These are phyloP conservation scores for Uromys caudimaculatus DNA, from an alignment of 2,797 vertebrate species.

Conservation along the genomic window DNA sequence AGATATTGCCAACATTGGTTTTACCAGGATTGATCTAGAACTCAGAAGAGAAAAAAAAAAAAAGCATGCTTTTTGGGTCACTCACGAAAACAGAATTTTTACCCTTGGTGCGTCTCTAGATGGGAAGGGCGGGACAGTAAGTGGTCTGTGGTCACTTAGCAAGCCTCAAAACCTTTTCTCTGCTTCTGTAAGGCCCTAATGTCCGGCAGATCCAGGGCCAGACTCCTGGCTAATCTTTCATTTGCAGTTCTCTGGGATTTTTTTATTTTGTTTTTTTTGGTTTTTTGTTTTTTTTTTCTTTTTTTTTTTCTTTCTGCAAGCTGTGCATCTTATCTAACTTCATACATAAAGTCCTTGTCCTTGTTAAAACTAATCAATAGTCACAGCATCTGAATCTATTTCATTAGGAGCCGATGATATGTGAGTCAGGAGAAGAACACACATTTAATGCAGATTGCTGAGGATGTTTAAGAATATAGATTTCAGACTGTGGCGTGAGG, in stretches of 20 bases:
- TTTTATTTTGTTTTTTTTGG: not conserved
- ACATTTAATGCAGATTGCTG: slow-evolving; percentile 25
- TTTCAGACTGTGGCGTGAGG: not conserved
- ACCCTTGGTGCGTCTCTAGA: not conserved
- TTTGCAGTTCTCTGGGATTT: not conserved
- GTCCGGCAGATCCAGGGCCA: not conserved
- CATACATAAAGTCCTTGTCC: not conserved
- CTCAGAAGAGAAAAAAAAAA: not conserved
- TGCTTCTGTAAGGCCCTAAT: not conserved
- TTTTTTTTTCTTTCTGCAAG: not conserved
- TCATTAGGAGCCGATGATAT: slow-evolving; percentile 21
- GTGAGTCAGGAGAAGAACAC: slow-evolving; percentile 4
- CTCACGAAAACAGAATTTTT: slow-evolving; percentile 9
- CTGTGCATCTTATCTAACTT: slow-evolving; percentile 29
- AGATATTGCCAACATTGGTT: slow-evolving; percentile 43
- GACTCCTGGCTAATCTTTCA: not conserved
- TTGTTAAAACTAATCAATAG: slow-evolving; percentile 9
- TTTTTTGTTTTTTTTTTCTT: not conserved
- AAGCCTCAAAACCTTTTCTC: not conserved
- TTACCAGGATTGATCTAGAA: not conserved
- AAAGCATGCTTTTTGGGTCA: not conserved
- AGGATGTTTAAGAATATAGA: slow-evolving; percentile 24
- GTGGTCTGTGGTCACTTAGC: not conserved
- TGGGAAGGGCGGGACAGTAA: slow-evolving; percentile 9
- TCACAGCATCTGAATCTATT: not conserved